Evolutionary conservation across 2,888 invertebrate species (phyloP).

Genomic region (Netelia virgata): DNA sequence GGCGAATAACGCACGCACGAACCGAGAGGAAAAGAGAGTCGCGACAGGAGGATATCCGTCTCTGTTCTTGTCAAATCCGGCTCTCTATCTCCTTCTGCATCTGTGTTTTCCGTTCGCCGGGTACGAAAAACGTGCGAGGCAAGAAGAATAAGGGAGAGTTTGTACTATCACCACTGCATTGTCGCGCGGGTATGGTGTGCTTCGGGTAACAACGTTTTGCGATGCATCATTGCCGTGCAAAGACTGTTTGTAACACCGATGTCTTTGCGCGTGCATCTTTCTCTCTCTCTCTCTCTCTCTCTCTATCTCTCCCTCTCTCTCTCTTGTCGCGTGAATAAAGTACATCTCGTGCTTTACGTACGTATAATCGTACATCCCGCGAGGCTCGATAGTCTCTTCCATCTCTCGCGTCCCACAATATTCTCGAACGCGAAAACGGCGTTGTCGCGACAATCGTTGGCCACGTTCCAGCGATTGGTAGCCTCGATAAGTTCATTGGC

Average conservation of each 20-base stretch:
- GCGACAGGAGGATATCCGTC: slow-evolving; percentile 61
- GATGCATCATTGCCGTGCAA: slow-evolving; percentile 25
- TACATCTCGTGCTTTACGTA: slow-evolving; percentile 38
- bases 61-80: slow-evolving; percentile 67
- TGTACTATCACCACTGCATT: slow-evolving; percentile 59
- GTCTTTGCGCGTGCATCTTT: slow-evolving; percentile 51
- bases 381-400: slow-evolving; percentile 42
- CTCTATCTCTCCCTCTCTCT: not conserved
- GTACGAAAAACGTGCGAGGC: slow-evolving; percentile 53
- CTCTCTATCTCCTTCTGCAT: slow-evolving; percentile 52
- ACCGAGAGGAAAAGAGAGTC: not conserved
- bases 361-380: slow-evolving; percentile 25
- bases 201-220: slow-evolving; percentile 20
- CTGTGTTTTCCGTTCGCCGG: slow-evolving; percentile 48
- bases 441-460: slow-evolving; percentile 1
- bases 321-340: slow-evolving; percentile 41
- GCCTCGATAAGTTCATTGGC: not conserved
- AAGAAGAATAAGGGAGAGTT: slow-evolving; percentile 47
- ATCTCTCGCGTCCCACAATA: slow-evolving; percentile 42
- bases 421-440: slow-evolving; percentile 1
- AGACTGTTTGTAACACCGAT: slow-evolving; percentile 53
- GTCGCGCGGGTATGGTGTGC: slow-evolving; percentile 30
- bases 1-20: slow-evolving; percentile 30
- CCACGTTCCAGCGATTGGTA: slow-evolving; percentile 6
- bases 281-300: slow-evolving; percentile 10